Evolutionary conservation across 1,140 invertebrate genomes (phyloP).

Genomic region (Stegodyphus mimosarum): DNA sequence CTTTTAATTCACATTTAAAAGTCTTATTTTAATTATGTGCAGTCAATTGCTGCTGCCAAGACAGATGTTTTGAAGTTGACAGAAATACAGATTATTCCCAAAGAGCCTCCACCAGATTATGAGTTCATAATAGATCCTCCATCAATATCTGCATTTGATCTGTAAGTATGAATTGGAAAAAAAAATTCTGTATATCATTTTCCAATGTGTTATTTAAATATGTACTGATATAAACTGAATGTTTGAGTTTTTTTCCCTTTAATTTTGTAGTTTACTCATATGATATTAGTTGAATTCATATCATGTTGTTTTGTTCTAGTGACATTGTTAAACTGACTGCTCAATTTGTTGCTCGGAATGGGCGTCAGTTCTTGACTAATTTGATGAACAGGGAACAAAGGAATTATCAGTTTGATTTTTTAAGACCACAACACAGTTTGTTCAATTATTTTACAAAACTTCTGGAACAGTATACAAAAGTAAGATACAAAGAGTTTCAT

Average conservation of each 20-base stretch:
- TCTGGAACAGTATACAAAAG: constrained; percentile 97
- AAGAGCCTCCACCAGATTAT: constrained; percentile 94
- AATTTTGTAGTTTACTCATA: neutral
- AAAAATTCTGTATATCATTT: neutral
- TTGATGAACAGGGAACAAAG: constrained; percentile 98
- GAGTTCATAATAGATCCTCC: constrained; percentile 99
- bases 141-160: constrained; percentile 97
- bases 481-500: constrained; percentile 64
- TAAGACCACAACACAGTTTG: constrained; percentile 96
- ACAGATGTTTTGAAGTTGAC: constrained; percentile 90
- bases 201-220: neutral
- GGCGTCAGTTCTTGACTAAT: constrained; percentile 96
- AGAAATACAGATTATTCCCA: constrained; percentile 89
- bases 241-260: too few relatives aligned
- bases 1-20: too few relatives aligned
- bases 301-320: constrained; percentile 71
- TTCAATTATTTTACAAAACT: constrained; percentile 99
- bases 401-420: constrained; percentile 99
- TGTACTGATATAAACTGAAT: too few relatives aligned
- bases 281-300: neutral
- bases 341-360: constrained; percentile 98
- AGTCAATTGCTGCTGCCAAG: constrained; percentile 71
- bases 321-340: constrained; percentile 98
- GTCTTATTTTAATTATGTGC: too few relatives aligned
- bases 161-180: constrained; percentile 74